A percentile compares a stretch with the other conserved stretches of the same genome.
Conservation (phyloP, 2,797 vertebrate genomes). For the Mus minutoides region DNA sequence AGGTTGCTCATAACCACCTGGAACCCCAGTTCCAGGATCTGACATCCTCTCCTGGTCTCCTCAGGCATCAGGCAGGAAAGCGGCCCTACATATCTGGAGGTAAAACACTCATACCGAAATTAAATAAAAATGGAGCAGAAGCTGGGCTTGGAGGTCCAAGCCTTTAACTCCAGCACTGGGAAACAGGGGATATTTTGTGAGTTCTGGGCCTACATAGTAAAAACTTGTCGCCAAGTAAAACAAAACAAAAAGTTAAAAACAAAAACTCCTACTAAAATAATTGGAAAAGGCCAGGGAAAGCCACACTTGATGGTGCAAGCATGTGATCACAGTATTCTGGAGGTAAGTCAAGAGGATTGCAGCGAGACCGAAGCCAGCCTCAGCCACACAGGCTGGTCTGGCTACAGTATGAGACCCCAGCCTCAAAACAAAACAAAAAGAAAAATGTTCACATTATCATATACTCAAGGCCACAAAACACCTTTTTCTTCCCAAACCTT, state of each 20-base stretch:
- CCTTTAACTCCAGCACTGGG: neutral
- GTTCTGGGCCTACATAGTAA: neutral
- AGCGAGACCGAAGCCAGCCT: neutral
- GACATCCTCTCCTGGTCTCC: neutral
- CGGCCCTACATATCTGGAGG: neutral
- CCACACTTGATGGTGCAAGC: rapidly evolving
- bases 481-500: neutral
- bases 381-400: neutral
- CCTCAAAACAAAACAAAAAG: neutral
- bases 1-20: neutral
- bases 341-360: neutral
- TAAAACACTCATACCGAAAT: neutral
- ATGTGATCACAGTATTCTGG: neutral
- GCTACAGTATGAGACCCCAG: neutral
- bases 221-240: neutral
- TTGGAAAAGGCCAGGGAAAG: neutral
- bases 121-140: no score
- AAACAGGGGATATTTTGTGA: neutral
- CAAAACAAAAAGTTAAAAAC: neutral
- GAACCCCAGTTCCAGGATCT: neutral
- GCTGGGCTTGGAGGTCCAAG: neutral
- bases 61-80: neutral
- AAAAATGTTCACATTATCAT: neutral
- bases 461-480: neutral
- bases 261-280: neutral